These are phyloP conservation scores for Apogon hyalosoma DNA, from an alignment of 2,797 vertebrate genomes.

Conservation along the genomic window DNA sequence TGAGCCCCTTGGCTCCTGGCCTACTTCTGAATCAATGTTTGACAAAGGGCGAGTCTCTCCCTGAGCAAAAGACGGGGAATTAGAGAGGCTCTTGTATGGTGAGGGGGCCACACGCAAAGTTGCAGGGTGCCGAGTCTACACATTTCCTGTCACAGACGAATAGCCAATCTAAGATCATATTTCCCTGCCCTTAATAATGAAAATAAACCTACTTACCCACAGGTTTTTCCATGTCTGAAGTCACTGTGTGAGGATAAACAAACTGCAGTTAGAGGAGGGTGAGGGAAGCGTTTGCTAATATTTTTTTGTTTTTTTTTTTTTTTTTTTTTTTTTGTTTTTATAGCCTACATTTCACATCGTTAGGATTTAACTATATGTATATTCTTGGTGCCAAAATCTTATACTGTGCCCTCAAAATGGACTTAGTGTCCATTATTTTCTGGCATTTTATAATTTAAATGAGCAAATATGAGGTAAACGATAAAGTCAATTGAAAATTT, in stretches of 20 bases:
- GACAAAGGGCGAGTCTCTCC: constrained; percentile 76
- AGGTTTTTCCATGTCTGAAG: constrained; percentile 52
- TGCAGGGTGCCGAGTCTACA: constrained; percentile 51
- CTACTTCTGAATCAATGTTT: constrained; percentile 84
- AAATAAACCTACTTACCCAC: constrained; percentile 73
- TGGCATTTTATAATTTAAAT: constrained; percentile 12
- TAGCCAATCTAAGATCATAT: constrained; percentile 62
- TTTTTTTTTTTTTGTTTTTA: too few relatives aligned
- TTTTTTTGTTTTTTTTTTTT: constrained; percentile 30
- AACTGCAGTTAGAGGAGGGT: constrained; percentile 45
- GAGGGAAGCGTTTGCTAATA: constrained; percentile 38
- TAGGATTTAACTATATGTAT: background rate
- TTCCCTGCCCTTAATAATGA: constrained; percentile 65
- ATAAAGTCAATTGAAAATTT: too few relatives aligned
- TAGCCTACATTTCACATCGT: too few relatives aligned
- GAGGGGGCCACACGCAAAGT: constrained; percentile 75
- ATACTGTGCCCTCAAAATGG: constrained; percentile 12
- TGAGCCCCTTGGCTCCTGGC: constrained; percentile 76
- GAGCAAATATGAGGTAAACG: too few relatives aligned
- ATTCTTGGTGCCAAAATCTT: constrained; percentile 13
- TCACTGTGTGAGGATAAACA: constrained; percentile 58
- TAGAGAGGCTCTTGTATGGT: constrained; percentile 60
- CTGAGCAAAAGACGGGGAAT: constrained; percentile 69
- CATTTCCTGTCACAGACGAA: constrained; percentile 60
- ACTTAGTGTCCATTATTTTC: background rate